Base-by-base conservation (phyloP, 1,140 invertebrate genomes). In the Lordiphosa clarofinis region DNA sequence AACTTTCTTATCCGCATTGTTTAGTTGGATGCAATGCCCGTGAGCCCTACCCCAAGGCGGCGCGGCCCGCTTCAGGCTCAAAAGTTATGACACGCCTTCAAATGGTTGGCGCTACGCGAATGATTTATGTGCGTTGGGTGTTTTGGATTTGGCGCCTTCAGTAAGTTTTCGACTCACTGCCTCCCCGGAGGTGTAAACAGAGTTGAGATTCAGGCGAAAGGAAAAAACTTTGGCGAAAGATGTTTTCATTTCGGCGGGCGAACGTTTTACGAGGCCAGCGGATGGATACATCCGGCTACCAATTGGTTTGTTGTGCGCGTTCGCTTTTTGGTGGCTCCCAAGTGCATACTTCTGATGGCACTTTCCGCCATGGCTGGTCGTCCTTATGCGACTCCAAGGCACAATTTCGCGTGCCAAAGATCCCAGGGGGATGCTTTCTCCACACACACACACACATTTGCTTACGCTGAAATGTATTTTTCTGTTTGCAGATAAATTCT, bases 361-460 rank as follows among this genome's bases (percentile, higher is more conserved):
- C 67, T 61, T 70, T 72, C 68, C 47, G 55, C 44, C 38, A 54
- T 56, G 78, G 67, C 70, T 65, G 50, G 56, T 76, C 63, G 63
- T 67, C 42, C 68, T 84, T 84, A 66, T 84, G 78, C 78, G 72
- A 82, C 76, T 82, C 76, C 67, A 76, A 82, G 78, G 78, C 78
- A 63, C 78, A 84, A 78, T 84, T 82, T 68, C 73, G 73, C 69
- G 59, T 57, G 11, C 49, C 78, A 57, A 55, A 12, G 47, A 42
- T 72, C 76, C 76, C 68, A 21, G 21, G 67, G 67, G 73, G 55
- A 62, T 49, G 48, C 48, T 59, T 60, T 50, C 63, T 11, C 36
- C 35, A 11, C 50, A 19, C n/a, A 35, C 31, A 28, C 42, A 6
- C 65, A 3, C 21, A 65, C 54, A 63, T 55, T 63, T 33, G 57